These are phyloP conservation scores for Plemyria rubiginata DNA, from an alignment of 2,888 invertebrate species.

Conservation along the genomic window DNA sequence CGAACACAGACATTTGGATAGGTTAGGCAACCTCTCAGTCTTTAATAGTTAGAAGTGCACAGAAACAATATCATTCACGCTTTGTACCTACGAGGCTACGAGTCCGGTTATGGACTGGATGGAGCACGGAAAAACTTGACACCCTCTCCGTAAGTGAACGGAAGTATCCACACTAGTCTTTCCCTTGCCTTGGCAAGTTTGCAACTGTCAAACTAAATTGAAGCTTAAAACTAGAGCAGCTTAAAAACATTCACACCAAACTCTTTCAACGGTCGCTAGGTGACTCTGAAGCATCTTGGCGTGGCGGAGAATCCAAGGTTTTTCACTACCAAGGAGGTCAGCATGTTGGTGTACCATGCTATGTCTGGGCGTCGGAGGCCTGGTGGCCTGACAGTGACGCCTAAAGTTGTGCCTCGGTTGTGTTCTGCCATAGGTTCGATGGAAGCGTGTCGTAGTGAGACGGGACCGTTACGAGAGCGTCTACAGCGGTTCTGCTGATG, in stretches of 20 bases:
- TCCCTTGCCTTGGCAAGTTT: neutral
- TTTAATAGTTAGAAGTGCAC: slow-evolving; percentile 46
- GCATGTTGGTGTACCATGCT: slow-evolving; percentile 8
- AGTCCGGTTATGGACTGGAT: too few relatives aligned
- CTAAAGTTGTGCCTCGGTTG: slow-evolving; percentile 77
- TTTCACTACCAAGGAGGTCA: slow-evolving; percentile 73
- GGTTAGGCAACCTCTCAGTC: slow-evolving; percentile 39
- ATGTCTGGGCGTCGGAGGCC: slow-evolving; percentile 52
- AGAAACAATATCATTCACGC: slow-evolving; percentile 23
- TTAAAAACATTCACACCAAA: slow-evolving; percentile 51
- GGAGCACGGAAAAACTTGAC: neutral
- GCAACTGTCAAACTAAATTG: slow-evolving; percentile 18
- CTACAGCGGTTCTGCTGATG: slow-evolving; percentile 87
- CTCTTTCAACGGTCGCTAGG: slow-evolving; percentile 55
- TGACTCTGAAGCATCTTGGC: slow-evolving; percentile 51
- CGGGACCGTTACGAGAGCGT: slow-evolving; percentile 90
- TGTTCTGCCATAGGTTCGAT: slow-evolving; percentile 78
- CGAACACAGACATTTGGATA: slow-evolving; percentile 36
- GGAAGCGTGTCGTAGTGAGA: slow-evolving; percentile 88
- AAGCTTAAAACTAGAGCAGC: slow-evolving; percentile 21
- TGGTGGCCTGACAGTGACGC: slow-evolving; percentile 52
- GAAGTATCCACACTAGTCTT: neutral
- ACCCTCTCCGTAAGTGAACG: neutral
- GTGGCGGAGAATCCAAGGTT: slow-evolving; percentile 62
- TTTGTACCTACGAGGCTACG: slow-evolving; percentile 70